Percentiles rank a stretch among this genome's conserved stretches.
These are phyloP conservation scores for Drosophila cardini DNA, from an alignment of 1,140 invertebrate genomes.

Conservation along the genomic window DNA sequence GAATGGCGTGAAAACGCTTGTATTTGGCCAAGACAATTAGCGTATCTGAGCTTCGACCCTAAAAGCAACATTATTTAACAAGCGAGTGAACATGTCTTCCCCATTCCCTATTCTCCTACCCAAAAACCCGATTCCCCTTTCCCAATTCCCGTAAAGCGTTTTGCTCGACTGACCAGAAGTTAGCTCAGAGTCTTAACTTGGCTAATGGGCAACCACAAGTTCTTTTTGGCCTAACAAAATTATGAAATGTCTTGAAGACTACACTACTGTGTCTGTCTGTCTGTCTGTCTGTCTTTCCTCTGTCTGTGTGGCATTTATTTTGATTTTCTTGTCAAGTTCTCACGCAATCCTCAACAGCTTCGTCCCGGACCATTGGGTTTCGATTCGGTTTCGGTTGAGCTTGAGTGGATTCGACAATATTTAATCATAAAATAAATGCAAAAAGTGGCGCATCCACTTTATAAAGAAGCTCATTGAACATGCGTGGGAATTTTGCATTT, in stretches of 20 bases:
- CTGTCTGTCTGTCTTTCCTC: conserved; percentile 27
- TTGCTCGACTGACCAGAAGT: conserved; percentile 13
- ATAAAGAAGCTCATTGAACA: conserved; percentile 51
- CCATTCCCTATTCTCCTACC: background rate
- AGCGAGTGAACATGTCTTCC: conserved; percentile 55
- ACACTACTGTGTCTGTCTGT: background rate
- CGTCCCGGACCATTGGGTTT: conserved; percentile 56
- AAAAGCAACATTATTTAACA: conserved; percentile 63
- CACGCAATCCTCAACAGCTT: conserved; percentile 34
- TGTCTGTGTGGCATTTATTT: conserved; percentile 44
- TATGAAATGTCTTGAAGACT: conserved; percentile 45
- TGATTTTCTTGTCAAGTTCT: conserved; percentile 56
- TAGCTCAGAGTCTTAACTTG: background rate
- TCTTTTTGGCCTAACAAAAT: conserved; percentile 29
- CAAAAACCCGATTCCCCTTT: background rate
- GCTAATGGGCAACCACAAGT: conserved; percentile 35
- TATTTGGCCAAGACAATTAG: conserved; percentile 76
- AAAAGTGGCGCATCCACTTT: conserved; percentile 28
- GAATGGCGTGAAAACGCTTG: conserved; percentile 82
- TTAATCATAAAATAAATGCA: conserved; percentile 70
- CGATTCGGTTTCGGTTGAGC: conserved; percentile 53
- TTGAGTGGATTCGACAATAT: conserved; percentile 64
- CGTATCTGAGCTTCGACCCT: conserved; percentile 20
- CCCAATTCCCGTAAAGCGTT: conserved; percentile 18
- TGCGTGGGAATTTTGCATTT: conserved; percentile 65